Evolutionary conservation across 2,797 vertebrate genomes (phyloP).

Genomic region (Champsocephalus esox): DNA sequence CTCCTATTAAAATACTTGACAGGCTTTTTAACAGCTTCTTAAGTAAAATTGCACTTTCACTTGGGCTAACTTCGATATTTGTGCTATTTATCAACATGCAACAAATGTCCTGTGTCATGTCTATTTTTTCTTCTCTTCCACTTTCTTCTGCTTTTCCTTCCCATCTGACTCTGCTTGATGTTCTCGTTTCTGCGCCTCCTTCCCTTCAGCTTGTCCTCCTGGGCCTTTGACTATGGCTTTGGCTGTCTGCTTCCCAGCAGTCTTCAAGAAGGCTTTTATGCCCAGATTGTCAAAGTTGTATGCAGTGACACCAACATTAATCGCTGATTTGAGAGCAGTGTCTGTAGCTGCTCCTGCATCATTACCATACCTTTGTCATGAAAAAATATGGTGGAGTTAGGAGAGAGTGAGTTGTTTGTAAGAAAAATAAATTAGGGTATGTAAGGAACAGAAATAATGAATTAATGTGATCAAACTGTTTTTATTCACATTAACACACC

Average conservation of each 20-base stretch:
- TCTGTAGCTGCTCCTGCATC: conserved; percentile 90
- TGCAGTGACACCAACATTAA: conserved; percentile 89
- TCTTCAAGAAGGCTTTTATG: conserved; percentile 89
- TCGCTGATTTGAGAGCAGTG: conserved; percentile 86
- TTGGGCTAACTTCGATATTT: neutral
- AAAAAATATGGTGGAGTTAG: conserved; percentile 38
- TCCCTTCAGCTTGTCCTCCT: conserved; percentile 29
- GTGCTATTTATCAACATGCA: neutral
- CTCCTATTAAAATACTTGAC: neutral
- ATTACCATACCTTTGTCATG: conserved; percentile 89
- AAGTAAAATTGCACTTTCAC: neutral
- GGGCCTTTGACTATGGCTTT: conserved; percentile 81
- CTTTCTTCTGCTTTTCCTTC: conserved; percentile 29
- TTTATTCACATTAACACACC: conserved; percentile 16
- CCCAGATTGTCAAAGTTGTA: conserved; percentile 91
- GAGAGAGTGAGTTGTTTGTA: conserved; percentile 5
- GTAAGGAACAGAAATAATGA: conserved; percentile 7
- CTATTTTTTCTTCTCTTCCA: conserved; percentile 45
- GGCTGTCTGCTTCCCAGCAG: conserved; percentile 85
- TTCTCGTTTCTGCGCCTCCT: conserved; percentile 18
- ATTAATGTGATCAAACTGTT: neutral
- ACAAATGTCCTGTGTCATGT: neutral
- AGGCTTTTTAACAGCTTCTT: neutral
- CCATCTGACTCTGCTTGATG: conserved; percentile 11
- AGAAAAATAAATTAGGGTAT: conserved; percentile 17